phyloP scores from a whole-genome alignment of 30 jellyfish, hydroid and myxozoan genomes.

The Aurelia sp. region DNA sequence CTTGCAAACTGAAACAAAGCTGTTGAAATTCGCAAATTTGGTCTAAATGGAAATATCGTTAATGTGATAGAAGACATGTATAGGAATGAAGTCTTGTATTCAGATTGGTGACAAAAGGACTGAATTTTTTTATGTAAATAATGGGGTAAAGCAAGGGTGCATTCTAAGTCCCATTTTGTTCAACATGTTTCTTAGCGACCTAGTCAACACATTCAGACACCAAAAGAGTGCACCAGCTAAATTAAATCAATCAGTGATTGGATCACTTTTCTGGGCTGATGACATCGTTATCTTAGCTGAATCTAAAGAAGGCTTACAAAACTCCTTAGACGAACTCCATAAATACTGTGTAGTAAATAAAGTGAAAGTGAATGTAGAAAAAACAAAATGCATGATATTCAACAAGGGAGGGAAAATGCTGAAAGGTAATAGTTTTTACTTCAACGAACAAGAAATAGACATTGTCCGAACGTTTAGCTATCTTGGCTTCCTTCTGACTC shows the following conservation, averaged over 20 bases:
- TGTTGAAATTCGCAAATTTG: too few relatives aligned
- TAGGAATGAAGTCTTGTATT: constrained; percentile 3
- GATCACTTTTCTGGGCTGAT: constrained; percentile 25
- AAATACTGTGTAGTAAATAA: neutral
- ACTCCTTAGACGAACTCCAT: too few relatives aligned
- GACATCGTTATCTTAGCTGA: constrained; percentile 17
- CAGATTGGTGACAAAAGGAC: constrained; percentile 4
- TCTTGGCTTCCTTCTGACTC: constrained; percentile 7
- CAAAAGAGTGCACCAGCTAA: constrained; percentile 2
- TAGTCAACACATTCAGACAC: neutral
- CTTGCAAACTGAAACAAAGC: too few relatives aligned
- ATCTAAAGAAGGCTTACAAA: too few relatives aligned
- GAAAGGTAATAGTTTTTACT: too few relatives aligned
- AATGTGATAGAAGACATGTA: too few relatives aligned
- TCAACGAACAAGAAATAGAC: constrained; percentile 1
- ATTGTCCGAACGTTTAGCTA: neutral
- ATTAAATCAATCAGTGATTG: neutral
- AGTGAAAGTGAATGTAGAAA: neutral
- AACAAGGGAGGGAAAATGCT: too few relatives aligned
- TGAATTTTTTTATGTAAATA: too few relatives aligned
- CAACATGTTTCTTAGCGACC: constrained; percentile 2
- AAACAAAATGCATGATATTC: too few relatives aligned
- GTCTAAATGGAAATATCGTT: too few relatives aligned
- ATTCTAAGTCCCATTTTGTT: constrained; percentile 8
- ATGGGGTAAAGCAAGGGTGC: constrained; percentile 25